Percentiles rank a stretch among this genome's conserved stretches.
phyloP scores from a whole-genome alignment of 2,797 vertebrate genomes.

The Thamnophis elegans region DNA sequence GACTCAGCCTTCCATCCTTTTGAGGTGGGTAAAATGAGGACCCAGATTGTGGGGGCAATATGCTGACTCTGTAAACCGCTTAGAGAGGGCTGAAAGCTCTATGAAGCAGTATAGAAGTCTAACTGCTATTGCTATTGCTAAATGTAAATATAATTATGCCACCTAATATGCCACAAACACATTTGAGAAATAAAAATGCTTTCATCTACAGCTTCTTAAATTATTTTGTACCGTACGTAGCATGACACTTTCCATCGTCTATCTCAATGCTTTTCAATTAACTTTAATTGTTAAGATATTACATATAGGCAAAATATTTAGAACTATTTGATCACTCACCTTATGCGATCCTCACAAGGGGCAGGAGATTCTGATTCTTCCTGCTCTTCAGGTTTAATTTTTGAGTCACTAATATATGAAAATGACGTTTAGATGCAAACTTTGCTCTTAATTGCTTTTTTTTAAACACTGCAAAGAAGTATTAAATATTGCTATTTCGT shows the following conservation, averaged over 20 bases:
- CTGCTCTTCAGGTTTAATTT: not conserved
- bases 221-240: not conserved
- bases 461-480: not conserved
- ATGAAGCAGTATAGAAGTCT: no score
- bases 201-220: not conserved
- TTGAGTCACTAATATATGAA: not conserved
- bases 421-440: conserved; percentile 1
- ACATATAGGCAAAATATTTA: not conserved
- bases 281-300: not conserved
- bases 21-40: no score
- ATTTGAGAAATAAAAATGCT: not conserved
- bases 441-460: not conserved
- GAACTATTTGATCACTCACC: not conserved
- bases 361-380: not conserved
- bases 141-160: not conserved
- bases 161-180: not conserved
- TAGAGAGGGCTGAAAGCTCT: no score
- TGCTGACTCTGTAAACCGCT: no score
- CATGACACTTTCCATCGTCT: not conserved
- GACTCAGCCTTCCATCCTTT: no score
- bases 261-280: not conserved
- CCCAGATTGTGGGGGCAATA: no score
- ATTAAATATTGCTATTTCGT: not conserved
- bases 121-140: no score
- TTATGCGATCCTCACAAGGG: not conserved